These are phyloP conservation scores for Heliconius hewitsoni DNA, from an alignment of 1,140 invertebrate species.

Conservation along the genomic window DNA sequence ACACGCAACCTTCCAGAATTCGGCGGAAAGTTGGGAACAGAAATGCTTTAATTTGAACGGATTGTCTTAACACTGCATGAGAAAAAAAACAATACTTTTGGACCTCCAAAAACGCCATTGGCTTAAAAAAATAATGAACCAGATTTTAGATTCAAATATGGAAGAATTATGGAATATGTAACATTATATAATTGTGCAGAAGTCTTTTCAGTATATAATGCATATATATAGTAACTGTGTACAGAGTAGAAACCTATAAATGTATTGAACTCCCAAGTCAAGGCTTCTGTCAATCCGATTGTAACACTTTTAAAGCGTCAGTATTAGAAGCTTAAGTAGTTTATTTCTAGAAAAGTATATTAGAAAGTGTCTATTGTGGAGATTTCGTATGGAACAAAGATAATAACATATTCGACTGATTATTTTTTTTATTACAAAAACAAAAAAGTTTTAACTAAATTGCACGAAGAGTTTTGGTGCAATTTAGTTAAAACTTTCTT, in stretches of 20 bases:
- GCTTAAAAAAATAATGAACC: too few relatives aligned
- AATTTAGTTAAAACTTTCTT: too few relatives aligned
- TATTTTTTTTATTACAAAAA: not conserved
- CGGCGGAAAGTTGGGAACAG: too few relatives aligned
- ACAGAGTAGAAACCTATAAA: not conserved
- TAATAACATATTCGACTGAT: not conserved
- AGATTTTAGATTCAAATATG: too few relatives aligned
- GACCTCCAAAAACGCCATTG: too few relatives aligned
- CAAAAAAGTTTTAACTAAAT: too few relatives aligned
- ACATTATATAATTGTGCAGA: not conserved
- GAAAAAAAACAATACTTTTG: too few relatives aligned
- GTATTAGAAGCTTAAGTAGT: constrained; percentile 14
- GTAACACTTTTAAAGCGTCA: constrained; percentile 12
- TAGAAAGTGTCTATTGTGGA: not conserved
- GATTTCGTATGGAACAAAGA: not conserved
- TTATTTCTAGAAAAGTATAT: constrained; percentile 5
- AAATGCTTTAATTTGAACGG: too few relatives aligned
- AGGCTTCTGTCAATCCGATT: constrained; percentile 7
- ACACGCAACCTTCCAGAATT: too few relatives aligned
- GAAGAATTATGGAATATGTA: too few relatives aligned
- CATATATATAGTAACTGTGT: not conserved
- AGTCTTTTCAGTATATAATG: not conserved
- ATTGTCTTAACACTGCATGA: too few relatives aligned
- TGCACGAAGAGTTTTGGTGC: too few relatives aligned
- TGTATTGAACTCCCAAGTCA: not conserved